These are phyloP conservation scores for Homalodisca vitripennis DNA, from an alignment of 1,140 invertebrate genomes.

Conservation along the genomic window DNA sequence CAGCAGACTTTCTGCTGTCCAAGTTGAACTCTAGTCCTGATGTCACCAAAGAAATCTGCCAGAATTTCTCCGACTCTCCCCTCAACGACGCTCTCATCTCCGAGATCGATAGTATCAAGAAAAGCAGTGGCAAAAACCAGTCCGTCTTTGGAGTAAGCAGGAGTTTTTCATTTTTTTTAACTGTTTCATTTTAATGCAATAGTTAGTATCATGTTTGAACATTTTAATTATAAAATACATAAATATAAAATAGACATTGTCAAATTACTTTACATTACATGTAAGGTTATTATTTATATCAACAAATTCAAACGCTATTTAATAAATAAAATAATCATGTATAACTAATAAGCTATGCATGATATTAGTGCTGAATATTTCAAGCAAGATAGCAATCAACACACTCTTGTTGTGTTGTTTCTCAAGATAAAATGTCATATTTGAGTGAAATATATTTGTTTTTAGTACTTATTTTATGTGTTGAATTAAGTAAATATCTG, in stretches of 20 bases:
- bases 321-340: neutral
- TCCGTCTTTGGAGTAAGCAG: slow-evolving; percentile 11
- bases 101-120: slow-evolving; percentile 8
- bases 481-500: no score
- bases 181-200: neutral
- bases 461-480: no score
- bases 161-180: neutral
- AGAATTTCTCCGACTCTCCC: neutral
- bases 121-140: neutral
- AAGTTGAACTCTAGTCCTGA: slow-evolving; percentile 54
- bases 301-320: neutral
- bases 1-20: slow-evolving; percentile 68
- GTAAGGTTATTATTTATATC: neutral
- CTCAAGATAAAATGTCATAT: no score
- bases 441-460: no score
- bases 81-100: neutral
- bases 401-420: no score
- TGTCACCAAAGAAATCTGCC: slow-evolving; percentile 50
- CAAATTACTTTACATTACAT: no score
- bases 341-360: no score
- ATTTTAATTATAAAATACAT: no score
- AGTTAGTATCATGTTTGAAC: no score
- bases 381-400: no score
- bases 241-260: no score
- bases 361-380: no score